A percentile compares a stretch with the other conserved stretches of the same genome.
Evolutionary conservation across 2,113 vertebrate genomes (phyloP).

Genomic region (Sminthopsis crassicaudata): DNA sequence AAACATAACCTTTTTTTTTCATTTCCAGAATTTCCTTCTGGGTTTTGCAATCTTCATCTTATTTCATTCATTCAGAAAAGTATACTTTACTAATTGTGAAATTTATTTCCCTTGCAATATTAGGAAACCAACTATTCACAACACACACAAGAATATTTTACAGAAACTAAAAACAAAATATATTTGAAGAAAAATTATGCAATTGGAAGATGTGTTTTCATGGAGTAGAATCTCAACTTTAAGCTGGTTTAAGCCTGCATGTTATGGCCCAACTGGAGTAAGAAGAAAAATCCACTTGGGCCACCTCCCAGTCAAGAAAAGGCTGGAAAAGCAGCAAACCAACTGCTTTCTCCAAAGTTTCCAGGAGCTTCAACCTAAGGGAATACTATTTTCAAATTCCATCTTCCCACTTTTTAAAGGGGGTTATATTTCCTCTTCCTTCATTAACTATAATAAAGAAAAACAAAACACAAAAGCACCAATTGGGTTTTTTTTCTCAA

Average conservation of each 20-base stretch:
- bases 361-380: not conserved
- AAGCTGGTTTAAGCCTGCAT: not conserved
- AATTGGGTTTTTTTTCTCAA: not conserved
- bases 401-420: too few relatives aligned
- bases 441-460: not conserved
- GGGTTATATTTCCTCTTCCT: not conserved
- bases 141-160: conserved; percentile 53
- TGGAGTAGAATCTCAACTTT: not conserved
- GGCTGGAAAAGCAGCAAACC: not conserved
- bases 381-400: not conserved
- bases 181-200: conserved; percentile 27
- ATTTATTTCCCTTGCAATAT: conserved; percentile 35
- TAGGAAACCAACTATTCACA: conserved; percentile 42
- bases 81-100: conserved; percentile 45
- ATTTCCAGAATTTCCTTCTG: not conserved
- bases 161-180: not conserved
- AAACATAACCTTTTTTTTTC: too few relatives aligned
- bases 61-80: conserved; percentile 36
- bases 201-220: not conserved
- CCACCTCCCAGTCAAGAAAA: not conserved
- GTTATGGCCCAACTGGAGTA: not conserved
- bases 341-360: not conserved
- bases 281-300: not conserved
- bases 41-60: conserved; percentile 51
- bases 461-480: not conserved